Conservation (phyloP, 2,888 invertebrate species). For the Pristionchus fissidentatus region DNA sequence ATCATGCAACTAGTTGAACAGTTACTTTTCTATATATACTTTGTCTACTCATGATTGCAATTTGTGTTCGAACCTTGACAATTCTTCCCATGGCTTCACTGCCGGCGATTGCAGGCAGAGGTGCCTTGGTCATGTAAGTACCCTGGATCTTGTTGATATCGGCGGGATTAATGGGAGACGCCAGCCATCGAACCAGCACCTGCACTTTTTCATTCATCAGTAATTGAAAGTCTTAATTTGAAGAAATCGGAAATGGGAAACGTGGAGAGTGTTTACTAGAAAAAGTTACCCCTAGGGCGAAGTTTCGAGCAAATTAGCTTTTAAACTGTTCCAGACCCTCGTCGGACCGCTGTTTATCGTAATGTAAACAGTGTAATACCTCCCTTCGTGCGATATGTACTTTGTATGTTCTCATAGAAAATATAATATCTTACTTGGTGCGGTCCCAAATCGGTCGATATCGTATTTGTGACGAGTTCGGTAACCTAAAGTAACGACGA, state of each 20-base stretch:
- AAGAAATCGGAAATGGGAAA: background rate
- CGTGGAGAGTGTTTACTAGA: too few relatives aligned
- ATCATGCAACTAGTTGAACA: too few relatives aligned
- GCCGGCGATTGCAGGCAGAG: slow-evolving; percentile 89
- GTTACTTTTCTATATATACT: too few relatives aligned
- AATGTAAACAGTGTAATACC: too few relatives aligned
- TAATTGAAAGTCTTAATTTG: background rate
- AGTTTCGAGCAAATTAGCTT: too few relatives aligned
- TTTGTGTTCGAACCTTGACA: slow-evolving; percentile 76
- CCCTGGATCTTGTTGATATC: slow-evolving; percentile 68
- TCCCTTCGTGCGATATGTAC: too few relatives aligned
- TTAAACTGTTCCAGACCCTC: too few relatives aligned
- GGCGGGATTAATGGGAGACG: slow-evolving; percentile 70
- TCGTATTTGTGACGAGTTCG: background rate
- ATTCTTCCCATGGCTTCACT: slow-evolving; percentile 94
- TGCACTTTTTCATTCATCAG: background rate
- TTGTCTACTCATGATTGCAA: too few relatives aligned
- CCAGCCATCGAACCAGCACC: slow-evolving; percentile 70
- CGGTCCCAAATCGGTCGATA: background rate
- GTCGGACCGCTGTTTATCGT: too few relatives aligned
- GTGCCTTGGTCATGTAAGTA: slow-evolving; percentile 54
- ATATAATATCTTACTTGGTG: background rate
- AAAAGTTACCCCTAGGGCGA: too few relatives aligned
- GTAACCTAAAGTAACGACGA: background rate
- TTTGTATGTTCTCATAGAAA: too few relatives aligned